Evolutionary conservation across 2,888 invertebrate genomes (phyloP).

Genomic region (Altica lythri): DNA sequence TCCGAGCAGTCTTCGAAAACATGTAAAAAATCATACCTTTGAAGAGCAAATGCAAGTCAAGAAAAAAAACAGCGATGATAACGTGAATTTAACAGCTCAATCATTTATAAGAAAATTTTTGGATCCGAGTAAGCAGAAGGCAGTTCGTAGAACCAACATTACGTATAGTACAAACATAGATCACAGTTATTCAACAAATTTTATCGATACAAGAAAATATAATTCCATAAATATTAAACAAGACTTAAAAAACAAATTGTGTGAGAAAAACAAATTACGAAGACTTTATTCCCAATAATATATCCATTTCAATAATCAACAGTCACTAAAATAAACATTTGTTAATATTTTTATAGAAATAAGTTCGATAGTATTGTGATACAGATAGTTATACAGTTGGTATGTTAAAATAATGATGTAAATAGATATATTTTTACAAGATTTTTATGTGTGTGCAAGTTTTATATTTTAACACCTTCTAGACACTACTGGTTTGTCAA

Average conservation of each 20-base stretch:
- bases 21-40: constrained; percentile 79
- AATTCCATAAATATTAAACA: constrained; percentile 48
- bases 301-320: constrained; percentile 29
- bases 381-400: constrained; percentile 1
- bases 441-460: no score
- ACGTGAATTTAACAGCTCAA: constrained; percentile 30
- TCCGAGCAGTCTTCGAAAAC: constrained; percentile 90
- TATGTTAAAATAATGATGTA: constrained; percentile 5
- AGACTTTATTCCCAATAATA: constrained; percentile 25
- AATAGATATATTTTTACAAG: constrained; percentile 1
- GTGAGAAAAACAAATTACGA: constrained; percentile 48
- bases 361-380: constrained; percentile 21
- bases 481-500: no score
- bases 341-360: background rate
- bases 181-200: constrained; percentile 46
- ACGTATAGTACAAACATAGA: constrained; percentile 39
- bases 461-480: no score
- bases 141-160: constrained; percentile 33
- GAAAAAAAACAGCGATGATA: constrained; percentile 42
- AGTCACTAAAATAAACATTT: background rate
- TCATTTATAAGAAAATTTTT: constrained; percentile 40
- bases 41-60: constrained; percentile 56
- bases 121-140: constrained; percentile 46
- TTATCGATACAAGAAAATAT: constrained; percentile 33
- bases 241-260: constrained; percentile 56